Percentiles rank a stretch among this genome's conserved stretches.
Evolutionary conservation across 2,888 invertebrate species (phyloP).

Genomic region (Lucinisca nassula): DNA sequence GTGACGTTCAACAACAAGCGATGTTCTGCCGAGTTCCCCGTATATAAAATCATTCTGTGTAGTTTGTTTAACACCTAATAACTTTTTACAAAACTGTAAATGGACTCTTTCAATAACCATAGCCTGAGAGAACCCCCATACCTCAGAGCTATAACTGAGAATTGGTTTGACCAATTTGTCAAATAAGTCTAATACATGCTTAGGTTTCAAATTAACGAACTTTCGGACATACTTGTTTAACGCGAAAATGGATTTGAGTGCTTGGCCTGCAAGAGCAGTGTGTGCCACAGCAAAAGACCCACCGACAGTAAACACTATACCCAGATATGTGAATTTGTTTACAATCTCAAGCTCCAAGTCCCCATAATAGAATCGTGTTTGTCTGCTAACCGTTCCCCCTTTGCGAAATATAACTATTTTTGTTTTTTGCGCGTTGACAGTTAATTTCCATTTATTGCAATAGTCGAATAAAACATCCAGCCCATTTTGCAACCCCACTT

Average conservation of each 20-base stretch:
- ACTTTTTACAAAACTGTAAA: constrained; percentile 29
- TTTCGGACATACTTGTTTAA: constrained; percentile 14
- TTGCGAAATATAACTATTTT: neutral
- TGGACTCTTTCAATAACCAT: neutral
- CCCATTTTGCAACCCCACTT: no score
- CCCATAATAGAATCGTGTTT: neutral
- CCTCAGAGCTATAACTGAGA: neutral
- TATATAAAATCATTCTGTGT: constrained; percentile 41
- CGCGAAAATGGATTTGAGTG: neutral
- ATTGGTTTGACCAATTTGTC: neutral
- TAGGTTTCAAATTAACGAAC: neutral
- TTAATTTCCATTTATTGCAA: no score
- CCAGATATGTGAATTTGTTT: neutral
- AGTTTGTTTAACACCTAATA: constrained; percentile 19
- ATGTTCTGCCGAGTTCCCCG: constrained; percentile 1
- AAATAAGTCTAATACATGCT: neutral
- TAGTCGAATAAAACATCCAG: no score
- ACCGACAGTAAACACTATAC: neutral
- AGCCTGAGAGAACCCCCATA: neutral
- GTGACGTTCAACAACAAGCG: neutral
- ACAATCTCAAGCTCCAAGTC: neutral
- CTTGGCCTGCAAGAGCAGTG: neutral
- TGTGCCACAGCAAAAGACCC: constrained; percentile 9
- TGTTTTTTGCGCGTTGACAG: no score
- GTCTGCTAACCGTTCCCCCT: neutral